Evolutionary conservation across 2,113 vertebrate species (phyloP).

Genomic region (Caranx ignobilis): DNA sequence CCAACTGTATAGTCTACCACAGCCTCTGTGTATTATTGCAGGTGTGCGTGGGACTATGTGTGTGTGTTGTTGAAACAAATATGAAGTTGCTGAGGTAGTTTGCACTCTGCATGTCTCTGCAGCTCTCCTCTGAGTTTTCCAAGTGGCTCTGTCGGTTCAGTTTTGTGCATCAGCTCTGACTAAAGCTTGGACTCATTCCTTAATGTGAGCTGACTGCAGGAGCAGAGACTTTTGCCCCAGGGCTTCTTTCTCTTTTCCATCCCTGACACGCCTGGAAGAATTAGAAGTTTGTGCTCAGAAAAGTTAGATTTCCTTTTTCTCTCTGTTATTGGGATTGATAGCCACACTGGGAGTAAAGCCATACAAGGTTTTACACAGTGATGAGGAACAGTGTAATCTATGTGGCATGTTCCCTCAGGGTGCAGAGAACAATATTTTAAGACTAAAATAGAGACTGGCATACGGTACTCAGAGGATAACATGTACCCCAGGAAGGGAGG

Average conservation of each 20-base stretch:
- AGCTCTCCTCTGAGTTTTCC: slow-evolving; percentile 41
- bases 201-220: slow-evolving; percentile 40
- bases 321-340: slow-evolving; percentile 37
- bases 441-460: not conserved
- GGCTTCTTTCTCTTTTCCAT: slow-evolving; percentile 28
- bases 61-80: slow-evolving; percentile 8
- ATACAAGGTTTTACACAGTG: slow-evolving; percentile 5
- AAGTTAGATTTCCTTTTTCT: slow-evolving; percentile 36
- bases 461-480: not conserved
- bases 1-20: slow-evolving; percentile 32
- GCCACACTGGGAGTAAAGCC: not conserved
- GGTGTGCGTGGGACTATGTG: not conserved
- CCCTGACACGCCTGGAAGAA: slow-evolving; percentile 42
- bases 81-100: slow-evolving; percentile 37
- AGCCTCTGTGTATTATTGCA: slow-evolving; percentile 42
- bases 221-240: slow-evolving; percentile 36
- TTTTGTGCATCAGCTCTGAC: slow-evolving; percentile 4
- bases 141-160: slow-evolving; percentile 30
- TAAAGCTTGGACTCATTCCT: slow-evolving; percentile 13
- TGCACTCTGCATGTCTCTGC: slow-evolving; percentile 37
- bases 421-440: not conserved
- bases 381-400: slow-evolving; percentile 24
- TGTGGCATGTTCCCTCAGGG: not conserved
- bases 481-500: not conserved
- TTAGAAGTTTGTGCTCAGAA: slow-evolving; percentile 25